phyloP scores from a whole-genome alignment of 2,888 invertebrate genomes.

The Drosophila borborema region DNA sequence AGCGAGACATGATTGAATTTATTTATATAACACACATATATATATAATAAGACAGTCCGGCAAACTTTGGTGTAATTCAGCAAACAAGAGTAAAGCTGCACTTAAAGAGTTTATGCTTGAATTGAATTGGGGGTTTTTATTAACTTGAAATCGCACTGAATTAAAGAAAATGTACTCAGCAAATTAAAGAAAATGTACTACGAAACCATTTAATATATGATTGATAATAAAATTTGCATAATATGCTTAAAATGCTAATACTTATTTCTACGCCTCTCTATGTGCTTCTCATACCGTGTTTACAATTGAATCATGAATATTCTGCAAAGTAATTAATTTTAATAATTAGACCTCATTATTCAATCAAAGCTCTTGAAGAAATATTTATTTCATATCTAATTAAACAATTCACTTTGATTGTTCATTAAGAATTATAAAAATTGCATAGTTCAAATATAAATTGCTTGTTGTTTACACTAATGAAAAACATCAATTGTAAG shows the following conservation, averaged over 20 bases:
- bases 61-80: background rate
- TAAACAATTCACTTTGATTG: background rate
- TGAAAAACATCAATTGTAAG: background rate
- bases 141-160: background rate
- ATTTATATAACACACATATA: slow-evolving; percentile 18
- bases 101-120: background rate
- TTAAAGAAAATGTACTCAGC: background rate
- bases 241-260: background rate
- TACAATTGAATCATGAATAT: background rate
- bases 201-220: too few species aligned
- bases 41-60: background rate
- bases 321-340: background rate
- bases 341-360: background rate
- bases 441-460: background rate
- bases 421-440: background rate
- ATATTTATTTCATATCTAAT: background rate
- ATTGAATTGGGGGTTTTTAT: background rate
- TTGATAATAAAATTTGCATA: background rate
- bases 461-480: too few species aligned
- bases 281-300: background rate
- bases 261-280: background rate
- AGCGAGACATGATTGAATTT: slow-evolving; percentile 10
- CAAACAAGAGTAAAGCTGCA: background rate
- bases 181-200: too few species aligned
- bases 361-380: background rate